phyloP scores from a whole-genome alignment of 2,113 vertebrate genomes.

The Gopherus evgoodei region DNA sequence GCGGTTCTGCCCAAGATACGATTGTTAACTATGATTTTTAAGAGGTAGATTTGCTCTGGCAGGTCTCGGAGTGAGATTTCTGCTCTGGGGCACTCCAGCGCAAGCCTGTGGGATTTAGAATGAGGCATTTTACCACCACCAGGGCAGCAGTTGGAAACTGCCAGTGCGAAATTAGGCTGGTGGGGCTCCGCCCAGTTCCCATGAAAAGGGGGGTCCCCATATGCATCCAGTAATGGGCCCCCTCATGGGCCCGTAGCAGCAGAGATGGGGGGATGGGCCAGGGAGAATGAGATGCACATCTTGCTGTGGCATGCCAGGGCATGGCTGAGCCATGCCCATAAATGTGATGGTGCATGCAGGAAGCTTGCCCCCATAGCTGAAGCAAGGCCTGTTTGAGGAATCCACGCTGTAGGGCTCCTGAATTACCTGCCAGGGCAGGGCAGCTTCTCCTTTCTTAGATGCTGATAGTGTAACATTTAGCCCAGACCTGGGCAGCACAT shows the following conservation, averaged over 20 bases:
- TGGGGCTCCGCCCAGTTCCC: not conserved
- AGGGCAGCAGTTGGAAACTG: not conserved
- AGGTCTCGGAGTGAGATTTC: fast-evolving
- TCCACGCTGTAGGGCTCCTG: constrained; percentile 12
- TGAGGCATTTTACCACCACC: not conserved
- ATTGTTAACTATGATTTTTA: fast-evolving
- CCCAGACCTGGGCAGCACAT: not conserved
- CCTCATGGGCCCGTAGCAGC: not conserved
- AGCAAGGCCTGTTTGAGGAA: not conserved
- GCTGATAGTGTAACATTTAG: not conserved
- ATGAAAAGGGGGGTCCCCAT: no score
- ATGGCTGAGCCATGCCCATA: not conserved
- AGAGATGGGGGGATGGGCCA: not conserved
- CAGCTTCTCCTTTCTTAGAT: not conserved
- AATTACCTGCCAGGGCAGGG: not conserved
- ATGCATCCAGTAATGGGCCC: not conserved
- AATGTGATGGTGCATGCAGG: not conserved
- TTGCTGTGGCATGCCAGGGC: not conserved
- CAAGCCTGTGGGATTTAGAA: not conserved
- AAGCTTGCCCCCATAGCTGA: not conserved
- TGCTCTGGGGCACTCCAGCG: not conserved
- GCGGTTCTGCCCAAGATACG: not conserved
- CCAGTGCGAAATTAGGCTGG: not conserved
- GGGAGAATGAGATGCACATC: not conserved
- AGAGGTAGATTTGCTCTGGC: not conserved